Evolutionary conservation across 2,113 vertebrate genomes (phyloP).

Genomic region (Saccopteryx leptura): DNA sequence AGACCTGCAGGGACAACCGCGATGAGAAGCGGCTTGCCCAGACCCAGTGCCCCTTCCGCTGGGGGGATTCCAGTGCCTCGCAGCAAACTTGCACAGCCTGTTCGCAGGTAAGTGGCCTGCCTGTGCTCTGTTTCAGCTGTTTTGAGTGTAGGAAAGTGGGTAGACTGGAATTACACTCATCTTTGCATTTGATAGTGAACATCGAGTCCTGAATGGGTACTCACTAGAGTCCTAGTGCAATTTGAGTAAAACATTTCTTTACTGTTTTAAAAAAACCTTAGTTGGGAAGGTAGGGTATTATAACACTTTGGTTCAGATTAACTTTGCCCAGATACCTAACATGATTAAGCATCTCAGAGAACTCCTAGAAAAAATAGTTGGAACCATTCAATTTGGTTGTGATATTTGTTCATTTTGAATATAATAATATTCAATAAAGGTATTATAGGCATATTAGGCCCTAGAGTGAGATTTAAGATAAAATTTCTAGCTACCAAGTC

Average conservation of each 20-base stretch:
- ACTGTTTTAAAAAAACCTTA: conserved; percentile 7
- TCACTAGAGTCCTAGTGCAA: neutral
- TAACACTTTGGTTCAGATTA: neutral
- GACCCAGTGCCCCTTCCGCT: conserved; percentile 93
- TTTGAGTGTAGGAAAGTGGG: neutral
- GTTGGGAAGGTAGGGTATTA: neutral
- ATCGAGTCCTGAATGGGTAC: neutral
- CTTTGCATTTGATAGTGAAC: neutral
- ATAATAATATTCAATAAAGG: neutral
- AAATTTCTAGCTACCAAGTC: neutral
- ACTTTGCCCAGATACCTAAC: neutral
- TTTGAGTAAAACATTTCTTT: neutral
- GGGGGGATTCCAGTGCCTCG: conserved; percentile 97
- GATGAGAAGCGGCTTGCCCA: conserved; percentile 94
- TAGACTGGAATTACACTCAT: neutral
- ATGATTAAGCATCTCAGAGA: neutral
- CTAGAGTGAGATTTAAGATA: conserved; percentile 28
- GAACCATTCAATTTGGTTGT: conserved; percentile 25
- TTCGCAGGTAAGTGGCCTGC: conserved; percentile 93
- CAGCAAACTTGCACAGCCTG: conserved; percentile 98
- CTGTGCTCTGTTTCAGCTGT: neutral
- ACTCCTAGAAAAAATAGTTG: conserved; percentile 27
- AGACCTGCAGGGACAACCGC: conserved; percentile 91
- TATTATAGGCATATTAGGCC: neutral
- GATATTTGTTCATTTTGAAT: conserved; percentile 45